phyloP scores from a whole-genome alignment of 1,140 invertebrate genomes.

The Pararge aegeria region DNA sequence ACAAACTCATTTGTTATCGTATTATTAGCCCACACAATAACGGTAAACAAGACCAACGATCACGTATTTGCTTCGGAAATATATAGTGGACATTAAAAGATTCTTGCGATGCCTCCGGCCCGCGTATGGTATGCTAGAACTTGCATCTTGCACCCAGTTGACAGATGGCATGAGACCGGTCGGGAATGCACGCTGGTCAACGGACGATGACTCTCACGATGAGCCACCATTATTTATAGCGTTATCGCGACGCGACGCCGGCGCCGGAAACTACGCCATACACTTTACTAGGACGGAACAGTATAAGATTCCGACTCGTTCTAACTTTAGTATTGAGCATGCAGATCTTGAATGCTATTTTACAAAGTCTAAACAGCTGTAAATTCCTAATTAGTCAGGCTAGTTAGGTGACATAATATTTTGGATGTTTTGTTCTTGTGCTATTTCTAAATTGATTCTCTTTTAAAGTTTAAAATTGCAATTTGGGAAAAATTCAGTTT shows the following conservation, averaged over 20 bases:
- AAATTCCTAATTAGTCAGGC: too few species aligned
- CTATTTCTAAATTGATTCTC: neutral
- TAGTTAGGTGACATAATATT: too few species aligned
- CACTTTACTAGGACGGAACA: constrained; percentile 60
- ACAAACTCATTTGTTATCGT: neutral
- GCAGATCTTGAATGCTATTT: too few species aligned
- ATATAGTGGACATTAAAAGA: constrained; percentile 16
- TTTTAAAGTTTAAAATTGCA: too few species aligned
- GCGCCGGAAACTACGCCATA: constrained; percentile 69
- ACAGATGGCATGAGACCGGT: constrained; percentile 54
- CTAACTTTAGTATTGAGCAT: neutral
- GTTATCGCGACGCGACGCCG: constrained; percentile 59
- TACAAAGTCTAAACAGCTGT: too few species aligned
- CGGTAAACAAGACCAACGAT: constrained; percentile 9
- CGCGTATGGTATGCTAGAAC: constrained; percentile 17
- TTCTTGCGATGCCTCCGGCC: constrained; percentile 15
- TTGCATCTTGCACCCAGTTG: constrained; percentile 30
- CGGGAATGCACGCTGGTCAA: constrained; percentile 50
- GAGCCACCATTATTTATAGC: constrained; percentile 78
- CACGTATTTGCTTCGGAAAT: neutral
- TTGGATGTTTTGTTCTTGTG: too few species aligned
- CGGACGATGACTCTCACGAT: constrained; percentile 70
- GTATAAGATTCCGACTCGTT: neutral
- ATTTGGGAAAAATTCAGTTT: too few species aligned
- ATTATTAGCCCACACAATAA: neutral